Percentiles rank a stretch among this genome's conserved stretches.
Evolutionary conservation across 1,140 invertebrate genomes (phyloP).

Genomic region (Sycophaga agraensis): DNA sequence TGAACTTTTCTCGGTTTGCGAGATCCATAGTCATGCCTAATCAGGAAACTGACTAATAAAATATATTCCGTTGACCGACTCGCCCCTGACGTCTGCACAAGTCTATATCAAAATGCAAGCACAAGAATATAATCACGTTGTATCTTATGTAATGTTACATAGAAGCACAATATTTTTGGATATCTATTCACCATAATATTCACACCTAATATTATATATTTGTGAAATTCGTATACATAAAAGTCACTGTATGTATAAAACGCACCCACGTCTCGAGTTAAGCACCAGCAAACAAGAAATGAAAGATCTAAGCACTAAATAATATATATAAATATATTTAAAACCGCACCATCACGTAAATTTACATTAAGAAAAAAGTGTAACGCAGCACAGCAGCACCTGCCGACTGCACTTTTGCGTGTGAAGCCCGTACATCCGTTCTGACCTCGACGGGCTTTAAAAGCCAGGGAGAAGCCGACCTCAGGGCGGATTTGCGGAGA

Average conservation of each 20-base stretch:
- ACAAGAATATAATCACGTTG: too few species aligned
- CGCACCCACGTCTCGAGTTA: constrained; percentile 37
- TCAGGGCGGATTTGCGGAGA: constrained; percentile 1
- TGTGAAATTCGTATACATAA: neutral
- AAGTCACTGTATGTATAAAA: constrained; percentile 27
- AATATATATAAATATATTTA: too few species aligned
- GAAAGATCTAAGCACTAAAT: constrained; percentile 38
- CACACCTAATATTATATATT: constrained; percentile 19
- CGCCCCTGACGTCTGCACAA: constrained; percentile 18
- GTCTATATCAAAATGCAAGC: constrained; percentile 32
- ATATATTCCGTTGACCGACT: constrained; percentile 4
- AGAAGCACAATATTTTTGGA: constrained; percentile 38
- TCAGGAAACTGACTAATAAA: constrained; percentile 1
- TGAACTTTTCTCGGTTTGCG: too few species aligned
- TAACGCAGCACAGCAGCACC: constrained; percentile 18
- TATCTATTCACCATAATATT: constrained; percentile 21
- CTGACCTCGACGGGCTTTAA: constrained; percentile 17
- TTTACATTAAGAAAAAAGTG: constrained; percentile 5
- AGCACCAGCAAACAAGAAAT: constrained; percentile 39
- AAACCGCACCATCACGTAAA: constrained; percentile 39
- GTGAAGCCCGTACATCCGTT: constrained; percentile 20
- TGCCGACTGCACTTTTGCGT: constrained; percentile 6
- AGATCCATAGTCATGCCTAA: too few species aligned
- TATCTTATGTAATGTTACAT: constrained; percentile 9
- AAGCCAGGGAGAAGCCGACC: neutral